A percentile compares a stretch with the other conserved stretches of the same genome.
These are phyloP conservation scores for Trachelus tabidus DNA, from an alignment of 2,888 invertebrate genomes.

Conservation along the genomic window DNA sequence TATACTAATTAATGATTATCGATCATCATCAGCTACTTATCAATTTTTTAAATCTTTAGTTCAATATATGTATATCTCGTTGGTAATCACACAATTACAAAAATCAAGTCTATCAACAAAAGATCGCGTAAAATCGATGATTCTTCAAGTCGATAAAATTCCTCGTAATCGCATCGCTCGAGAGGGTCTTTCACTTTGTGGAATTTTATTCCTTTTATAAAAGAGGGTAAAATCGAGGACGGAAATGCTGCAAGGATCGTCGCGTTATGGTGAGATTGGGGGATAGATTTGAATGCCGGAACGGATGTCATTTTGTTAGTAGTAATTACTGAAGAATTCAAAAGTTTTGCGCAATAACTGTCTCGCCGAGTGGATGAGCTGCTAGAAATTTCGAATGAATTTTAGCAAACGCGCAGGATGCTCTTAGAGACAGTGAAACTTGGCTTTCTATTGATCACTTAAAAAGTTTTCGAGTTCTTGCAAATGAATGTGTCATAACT, in stretches of 20 bases:
- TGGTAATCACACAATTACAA: too few species aligned
- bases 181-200: background rate
- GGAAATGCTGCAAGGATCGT: background rate
- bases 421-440: background rate
- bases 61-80: too few species aligned
- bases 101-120: background rate
- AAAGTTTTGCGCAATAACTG: background rate
- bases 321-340: background rate
- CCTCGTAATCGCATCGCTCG: background rate
- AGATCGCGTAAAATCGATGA: background rate
- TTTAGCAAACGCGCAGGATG: background rate
- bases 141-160: background rate
- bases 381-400: background rate
- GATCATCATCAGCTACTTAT: background rate
- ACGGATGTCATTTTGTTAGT: background rate
- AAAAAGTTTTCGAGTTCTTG: background rate
- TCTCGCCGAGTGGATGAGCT: background rate
- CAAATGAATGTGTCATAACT: background rate
- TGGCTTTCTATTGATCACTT: background rate
- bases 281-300: background rate
- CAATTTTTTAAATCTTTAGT: too few species aligned
- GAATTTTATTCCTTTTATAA: background rate
- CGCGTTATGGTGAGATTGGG: background rate
- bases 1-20: background rate
- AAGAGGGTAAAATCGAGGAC: background rate